Base-by-base conservation (phyloP, 2,113 vertebrate genomes). In the Aspidoscelis tigris region DNA sequence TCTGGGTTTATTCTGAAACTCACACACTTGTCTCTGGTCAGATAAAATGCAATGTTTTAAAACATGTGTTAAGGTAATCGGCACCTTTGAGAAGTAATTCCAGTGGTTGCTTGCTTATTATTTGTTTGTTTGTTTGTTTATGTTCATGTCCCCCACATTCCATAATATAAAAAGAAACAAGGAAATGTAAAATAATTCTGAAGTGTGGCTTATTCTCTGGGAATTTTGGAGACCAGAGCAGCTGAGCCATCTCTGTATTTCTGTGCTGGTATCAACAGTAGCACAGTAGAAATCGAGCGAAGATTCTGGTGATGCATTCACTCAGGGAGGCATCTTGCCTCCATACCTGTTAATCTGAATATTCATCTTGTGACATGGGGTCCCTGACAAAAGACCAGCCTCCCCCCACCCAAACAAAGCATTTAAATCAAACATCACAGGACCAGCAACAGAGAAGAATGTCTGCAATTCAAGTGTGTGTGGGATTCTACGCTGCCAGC, bases 31-130 rank as follows among this genome's bases (percentile, higher is more conserved):
- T 61, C 82, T 83, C 85, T 92, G 89, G 82, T 84, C 74, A 33
- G 89, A 90, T 85, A 84, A 83, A 89, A 73, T 87, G 87, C 87
- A 92, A 73, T 93, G 90, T 87, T 92, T 89, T 89, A 87, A 91
- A 93, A 90, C 10, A 43, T 26, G 43, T 53, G 47, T 16, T 24
- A 18, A 61, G 58, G 22, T 44, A 33, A 33, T 33, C 33, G 33
- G 33, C 33, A 33, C 33, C 33, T 33, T 33, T 33, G 33, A 33
- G 33, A 33, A 33, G 33, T 33, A 33, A 33, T 33, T 33, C 33
- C 33, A 33, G 33, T 33, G 33, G 33, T 33, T 33, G 33, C 33
- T 33, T 33, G 33, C 33, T 33, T 33, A 33, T 76, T 43, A 70
- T 85, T 44, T 5, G 2, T 50, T 50, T 50, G 8, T 50, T 50